Evolutionary conservation across 2,888 invertebrate species (phyloP).

Genomic region (Dermolepida albohirtum): DNA sequence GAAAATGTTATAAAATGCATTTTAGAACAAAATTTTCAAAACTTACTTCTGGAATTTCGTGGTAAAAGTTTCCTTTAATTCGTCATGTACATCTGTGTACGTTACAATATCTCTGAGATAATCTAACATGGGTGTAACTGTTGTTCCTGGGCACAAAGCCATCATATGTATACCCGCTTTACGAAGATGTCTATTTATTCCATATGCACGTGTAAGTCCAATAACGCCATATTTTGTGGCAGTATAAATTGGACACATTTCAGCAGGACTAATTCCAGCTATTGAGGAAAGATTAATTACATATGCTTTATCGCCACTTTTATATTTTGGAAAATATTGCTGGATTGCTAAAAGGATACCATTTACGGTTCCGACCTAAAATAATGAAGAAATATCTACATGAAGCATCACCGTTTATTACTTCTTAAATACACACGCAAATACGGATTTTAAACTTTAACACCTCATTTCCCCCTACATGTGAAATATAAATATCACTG

Average conservation of each 20-base stretch:
- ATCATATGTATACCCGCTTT: constrained; percentile 5
- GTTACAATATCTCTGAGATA: not conserved
- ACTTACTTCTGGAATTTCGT: constrained; percentile 3
- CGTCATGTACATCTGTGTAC: constrained; percentile 17
- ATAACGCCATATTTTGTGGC: constrained; percentile 20
- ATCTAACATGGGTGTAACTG: constrained; percentile 6
- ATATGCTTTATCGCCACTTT: constrained; percentile 15
- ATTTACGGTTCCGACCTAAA: constrained; percentile 1
- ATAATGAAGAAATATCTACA: not conserved
- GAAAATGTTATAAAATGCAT: not conserved
- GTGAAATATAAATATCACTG: no score
- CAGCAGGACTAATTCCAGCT: not conserved
- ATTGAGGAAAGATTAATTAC: constrained; percentile 20
- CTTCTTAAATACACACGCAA: no score
- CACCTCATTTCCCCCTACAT: no score
- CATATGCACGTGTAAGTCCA: constrained; percentile 23
- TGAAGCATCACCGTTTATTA: no score
- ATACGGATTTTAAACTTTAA: no score
- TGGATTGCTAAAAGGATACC: constrained; percentile 15
- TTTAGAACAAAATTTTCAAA: not conserved
- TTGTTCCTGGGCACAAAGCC: constrained; percentile 14
- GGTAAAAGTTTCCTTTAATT: not conserved
- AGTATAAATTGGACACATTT: constrained; percentile 4
- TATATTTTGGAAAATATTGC: constrained; percentile 19
- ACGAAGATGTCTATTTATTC: constrained; percentile 16